Conservation (phyloP, 23 tunicate species). For the Oikopleura vanhoeffeni region DNA sequence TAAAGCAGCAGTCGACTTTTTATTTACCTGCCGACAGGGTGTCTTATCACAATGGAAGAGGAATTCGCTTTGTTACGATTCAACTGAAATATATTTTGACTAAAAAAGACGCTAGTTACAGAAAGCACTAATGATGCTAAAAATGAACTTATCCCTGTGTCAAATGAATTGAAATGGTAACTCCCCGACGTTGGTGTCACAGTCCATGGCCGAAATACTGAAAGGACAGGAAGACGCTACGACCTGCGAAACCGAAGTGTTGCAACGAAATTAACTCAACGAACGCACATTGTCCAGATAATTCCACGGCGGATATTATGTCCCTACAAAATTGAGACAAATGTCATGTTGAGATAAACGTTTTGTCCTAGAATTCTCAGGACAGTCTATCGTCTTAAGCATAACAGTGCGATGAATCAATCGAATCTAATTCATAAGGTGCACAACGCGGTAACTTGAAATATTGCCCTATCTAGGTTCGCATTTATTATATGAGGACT, state of each 20-base stretch:
- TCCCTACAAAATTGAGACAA: too few relatives aligned
- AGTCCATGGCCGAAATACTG: neutral
- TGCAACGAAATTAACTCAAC: neutral
- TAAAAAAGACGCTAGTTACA: neutral
- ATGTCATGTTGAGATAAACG: neutral
- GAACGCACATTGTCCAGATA: neutral
- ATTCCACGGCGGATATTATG: neutral
- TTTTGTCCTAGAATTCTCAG: neutral
- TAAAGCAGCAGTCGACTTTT: constrained; percentile 53
- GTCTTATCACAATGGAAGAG: constrained; percentile 42
- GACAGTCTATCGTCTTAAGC: neutral
- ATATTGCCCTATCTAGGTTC: neutral
- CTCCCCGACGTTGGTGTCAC: neutral
- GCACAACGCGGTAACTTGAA: neutral
- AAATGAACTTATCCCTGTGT: neutral
- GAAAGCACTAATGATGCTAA: neutral
- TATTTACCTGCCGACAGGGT: constrained; percentile 78
- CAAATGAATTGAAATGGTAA: neutral
- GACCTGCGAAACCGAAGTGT: neutral
- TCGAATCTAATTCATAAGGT: neutral
- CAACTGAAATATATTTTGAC: neutral
- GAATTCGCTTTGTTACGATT: constrained; percentile 11
- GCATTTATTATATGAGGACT: neutral
- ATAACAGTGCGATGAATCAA: neutral
- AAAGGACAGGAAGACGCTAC: neutral